Evolutionary conservation across 2,797 vertebrate genomes (phyloP).

Genomic region (Clamator glandarius): DNA sequence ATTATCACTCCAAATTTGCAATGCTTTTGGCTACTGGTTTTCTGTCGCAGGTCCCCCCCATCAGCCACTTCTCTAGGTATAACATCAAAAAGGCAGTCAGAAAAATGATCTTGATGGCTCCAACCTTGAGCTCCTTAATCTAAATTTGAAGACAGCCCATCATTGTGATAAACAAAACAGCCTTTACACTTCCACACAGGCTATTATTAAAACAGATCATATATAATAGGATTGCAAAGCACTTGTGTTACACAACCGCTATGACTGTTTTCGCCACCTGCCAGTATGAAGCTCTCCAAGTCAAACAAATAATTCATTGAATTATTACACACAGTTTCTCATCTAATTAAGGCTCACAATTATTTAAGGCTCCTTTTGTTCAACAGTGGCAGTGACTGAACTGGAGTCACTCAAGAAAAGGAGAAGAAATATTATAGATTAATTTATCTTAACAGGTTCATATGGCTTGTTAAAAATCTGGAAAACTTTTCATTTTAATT

Average conservation of each 20-base stretch:
- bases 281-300: not conserved
- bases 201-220: not conserved
- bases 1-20: not conserved
- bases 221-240: not conserved
- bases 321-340: not conserved
- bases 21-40: not conserved
- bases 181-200: not conserved
- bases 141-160: not conserved
- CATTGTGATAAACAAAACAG: not conserved
- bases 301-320: not conserved
- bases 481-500: not conserved
- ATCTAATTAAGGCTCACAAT: conserved; percentile 12
- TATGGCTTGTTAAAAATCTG: not conserved
- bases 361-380: conserved; percentile 25
- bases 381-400: not conserved
- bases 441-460: not conserved
- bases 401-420: not conserved
- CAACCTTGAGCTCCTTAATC: not conserved
- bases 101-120: not conserved
- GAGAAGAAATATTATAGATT: not conserved
- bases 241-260: not conserved
- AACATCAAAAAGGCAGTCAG: not conserved
- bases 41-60: not conserved
- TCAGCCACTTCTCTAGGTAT: not conserved
- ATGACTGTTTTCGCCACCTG: not conserved